phyloP scores from a whole-genome alignment of 2,797 vertebrate genomes.

The Antrozous pallidus region DNA sequence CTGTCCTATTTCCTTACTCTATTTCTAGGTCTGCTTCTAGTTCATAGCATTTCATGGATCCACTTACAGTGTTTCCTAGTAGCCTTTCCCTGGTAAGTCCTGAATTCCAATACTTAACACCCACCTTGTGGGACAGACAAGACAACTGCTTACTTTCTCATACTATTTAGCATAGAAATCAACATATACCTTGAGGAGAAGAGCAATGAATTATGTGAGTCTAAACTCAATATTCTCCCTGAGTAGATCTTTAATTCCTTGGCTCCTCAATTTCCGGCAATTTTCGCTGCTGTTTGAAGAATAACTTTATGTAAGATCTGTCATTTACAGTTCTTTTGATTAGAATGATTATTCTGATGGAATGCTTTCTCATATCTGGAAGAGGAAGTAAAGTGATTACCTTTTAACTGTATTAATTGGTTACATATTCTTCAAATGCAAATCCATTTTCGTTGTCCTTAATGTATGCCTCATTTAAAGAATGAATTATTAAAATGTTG shows the following conservation, averaged over 20 bases:
- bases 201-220: background rate
- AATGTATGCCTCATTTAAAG: conserved; percentile 60
- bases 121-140: background rate
- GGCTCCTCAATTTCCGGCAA: background rate
- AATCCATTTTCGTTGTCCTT: conserved; percentile 56
- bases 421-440: conserved; percentile 43
- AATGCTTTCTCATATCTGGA: background rate
- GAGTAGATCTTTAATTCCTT: background rate
- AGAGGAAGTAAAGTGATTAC: background rate
- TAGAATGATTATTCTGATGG: background rate
- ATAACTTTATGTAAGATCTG: background rate
- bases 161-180: background rate
- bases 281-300: background rate
- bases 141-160: background rate
- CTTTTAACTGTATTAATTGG: conserved; percentile 29
- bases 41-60: background rate
- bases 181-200: background rate
- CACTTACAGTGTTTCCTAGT: background rate
- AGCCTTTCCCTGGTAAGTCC: background rate
- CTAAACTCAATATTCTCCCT: background rate
- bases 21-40: background rate
- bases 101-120: background rate
- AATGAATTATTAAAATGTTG: conserved; percentile 67
- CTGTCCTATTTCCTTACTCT: background rate
- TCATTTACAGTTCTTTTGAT: background rate